Percentiles rank a stretch among this genome's conserved stretches.
phyloP scores from a whole-genome alignment of 2,113 vertebrate genomes.

The Anguilla rostrata region DNA sequence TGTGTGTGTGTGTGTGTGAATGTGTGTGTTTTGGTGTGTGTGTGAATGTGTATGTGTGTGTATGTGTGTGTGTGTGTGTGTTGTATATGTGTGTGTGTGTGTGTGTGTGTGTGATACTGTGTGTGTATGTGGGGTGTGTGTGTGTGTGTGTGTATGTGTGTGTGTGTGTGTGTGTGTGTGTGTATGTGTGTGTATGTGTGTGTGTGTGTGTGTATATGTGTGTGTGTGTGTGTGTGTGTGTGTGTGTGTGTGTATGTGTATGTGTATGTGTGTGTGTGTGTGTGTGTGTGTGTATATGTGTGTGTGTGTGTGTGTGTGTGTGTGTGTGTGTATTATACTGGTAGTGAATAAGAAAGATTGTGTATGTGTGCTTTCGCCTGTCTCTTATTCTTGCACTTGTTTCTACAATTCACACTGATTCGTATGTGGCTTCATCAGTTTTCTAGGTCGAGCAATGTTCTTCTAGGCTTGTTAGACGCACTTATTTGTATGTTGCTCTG shows the following conservation, averaged over 20 bases:
- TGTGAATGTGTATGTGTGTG: constrained; percentile 18
- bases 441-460: background rate
- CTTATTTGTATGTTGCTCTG: background rate
- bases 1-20: no score
- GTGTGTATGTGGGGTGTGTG: constrained; percentile 28
- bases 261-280: constrained; percentile 13
- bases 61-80: constrained; percentile 19
- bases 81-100: constrained; percentile 21
- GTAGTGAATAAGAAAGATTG: background rate
- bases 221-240: constrained; percentile 21
- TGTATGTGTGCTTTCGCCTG: background rate
- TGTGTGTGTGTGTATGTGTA: constrained; percentile 12
- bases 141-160: constrained; percentile 19
- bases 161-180: constrained; percentile 20
- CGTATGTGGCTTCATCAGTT: constrained; percentile 37
- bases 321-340: background rate
- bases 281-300: constrained; percentile 17
- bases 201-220: constrained; percentile 20
- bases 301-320: constrained; percentile 24
- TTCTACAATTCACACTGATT: constrained; percentile 52
- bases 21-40: no score
- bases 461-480: background rate
- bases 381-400: background rate
- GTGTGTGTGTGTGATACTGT: constrained; percentile 4
- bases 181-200: constrained; percentile 18